Evolutionary conservation across 2,888 invertebrate genomes (phyloP), one percentile per base, ranked within the genome.

Genomic region (Gortyna flavago): DNA sequence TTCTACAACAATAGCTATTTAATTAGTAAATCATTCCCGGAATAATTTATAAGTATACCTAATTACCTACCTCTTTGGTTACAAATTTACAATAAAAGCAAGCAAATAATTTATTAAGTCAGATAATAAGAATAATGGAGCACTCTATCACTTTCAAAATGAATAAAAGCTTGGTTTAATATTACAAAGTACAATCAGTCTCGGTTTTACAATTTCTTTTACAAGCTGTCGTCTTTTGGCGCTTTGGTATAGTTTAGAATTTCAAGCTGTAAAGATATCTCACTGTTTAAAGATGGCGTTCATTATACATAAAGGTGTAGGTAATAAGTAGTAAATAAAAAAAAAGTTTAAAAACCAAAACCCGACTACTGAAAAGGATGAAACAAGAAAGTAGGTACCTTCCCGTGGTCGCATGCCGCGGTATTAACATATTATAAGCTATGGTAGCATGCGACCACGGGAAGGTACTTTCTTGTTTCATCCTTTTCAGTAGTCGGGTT

Each of bases 131-230:
- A 35, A 38, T 79, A 81, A 86, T 79, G 72, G 77, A 77, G 29
- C 65, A 65, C 74, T 88, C 62, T 51, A 78, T 88, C 77, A 77
- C 65, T 74, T 79, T 80, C 62, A 54, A 75, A 71, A 86, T 79
- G 69, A 79, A 81, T 79, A 66, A 77, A 77, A 71, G 82, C 82
- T 81, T 54, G 41, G 65, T 81, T 72, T 72, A 59, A 72, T 51
- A 51, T 85, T 69, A 38, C 35, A 35, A 84, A 84, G 70, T 57
- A 73, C 16, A 64, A 76, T 41, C 66, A 32, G 57, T 85, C 74
- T 77, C 21, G 59, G 71, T 74, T 70, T 72, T 59, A 84, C 32
- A 80, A 77, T 85, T 80, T 85, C 81, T 75, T 80, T 13, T 16
- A 70, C 61, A 73, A 74, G 54, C 38, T n/a, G 44, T 29, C 0